phyloP scores from a whole-genome alignment of 2,797 vertebrate species.

The Mus spretus region DNA sequence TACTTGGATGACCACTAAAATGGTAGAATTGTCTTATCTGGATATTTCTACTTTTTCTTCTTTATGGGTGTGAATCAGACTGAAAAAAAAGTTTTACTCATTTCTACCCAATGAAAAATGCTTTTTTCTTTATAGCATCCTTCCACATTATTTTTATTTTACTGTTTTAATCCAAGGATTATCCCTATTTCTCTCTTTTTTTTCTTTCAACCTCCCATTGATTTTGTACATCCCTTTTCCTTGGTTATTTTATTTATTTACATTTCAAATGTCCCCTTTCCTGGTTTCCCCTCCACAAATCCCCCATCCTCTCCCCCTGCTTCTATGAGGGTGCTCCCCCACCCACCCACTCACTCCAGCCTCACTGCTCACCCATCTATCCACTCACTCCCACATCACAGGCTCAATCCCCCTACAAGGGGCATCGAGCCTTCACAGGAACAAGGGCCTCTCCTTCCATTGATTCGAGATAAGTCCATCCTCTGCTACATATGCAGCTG shows the following conservation, averaged over 20 bases:
- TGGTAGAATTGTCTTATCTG: not conserved
- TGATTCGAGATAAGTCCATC: not conserved
- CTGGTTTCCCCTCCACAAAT: not conserved
- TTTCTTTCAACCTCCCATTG: not conserved
- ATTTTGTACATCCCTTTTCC: not conserved
- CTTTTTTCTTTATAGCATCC: not conserved
- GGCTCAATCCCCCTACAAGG: not conserved
- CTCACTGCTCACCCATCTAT: too few relatives aligned
- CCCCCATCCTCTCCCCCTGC: not conserved
- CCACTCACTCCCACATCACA: not conserved
- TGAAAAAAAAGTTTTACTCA: not conserved
- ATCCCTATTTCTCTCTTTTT: not conserved
- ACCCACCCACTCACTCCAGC: not conserved
- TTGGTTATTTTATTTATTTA: not conserved
- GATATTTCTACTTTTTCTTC: slow-evolving; percentile 2
- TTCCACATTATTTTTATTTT: slow-evolving; percentile 8
- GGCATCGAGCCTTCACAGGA: not conserved
- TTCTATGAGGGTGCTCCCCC: not conserved
- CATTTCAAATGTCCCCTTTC: not conserved
- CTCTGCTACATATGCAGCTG: not conserved
- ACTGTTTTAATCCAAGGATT: slow-evolving; percentile 17
- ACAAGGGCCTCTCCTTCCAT: not conserved
- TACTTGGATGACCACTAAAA: not conserved
- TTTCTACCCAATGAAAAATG: not conserved
- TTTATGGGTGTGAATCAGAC: slow-evolving; percentile 10